Evolutionary conservation across 1,140 invertebrate genomes (phyloP).

Genomic region (Caenorhabditis inopinata): DNA sequence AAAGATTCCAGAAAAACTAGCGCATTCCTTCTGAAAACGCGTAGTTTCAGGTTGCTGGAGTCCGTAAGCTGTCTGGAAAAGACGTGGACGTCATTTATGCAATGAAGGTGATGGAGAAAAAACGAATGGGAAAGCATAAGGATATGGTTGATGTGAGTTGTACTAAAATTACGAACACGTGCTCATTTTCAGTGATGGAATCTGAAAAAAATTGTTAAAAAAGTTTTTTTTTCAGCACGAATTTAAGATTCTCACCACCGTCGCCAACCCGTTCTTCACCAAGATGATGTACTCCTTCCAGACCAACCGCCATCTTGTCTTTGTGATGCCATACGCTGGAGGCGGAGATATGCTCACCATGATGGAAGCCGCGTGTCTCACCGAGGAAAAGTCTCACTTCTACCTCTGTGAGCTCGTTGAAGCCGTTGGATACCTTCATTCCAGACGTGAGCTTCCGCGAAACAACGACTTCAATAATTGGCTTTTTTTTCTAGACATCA

Average conservation of each 20-base stretch:
- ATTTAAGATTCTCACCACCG: neutral
- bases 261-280: neutral
- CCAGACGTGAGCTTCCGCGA: neutral
- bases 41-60: neutral
- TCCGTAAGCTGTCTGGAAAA: neutral
- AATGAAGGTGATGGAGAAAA: conserved; percentile 6
- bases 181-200: too few species aligned
- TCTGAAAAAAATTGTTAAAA: too few species aligned
- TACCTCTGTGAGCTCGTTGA: neutral
- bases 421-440: neutral
- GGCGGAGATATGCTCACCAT: neutral
- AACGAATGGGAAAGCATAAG: neutral
- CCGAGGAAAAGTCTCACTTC: neutral
- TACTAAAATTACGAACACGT: too few species aligned
- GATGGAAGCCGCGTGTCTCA: neutral
- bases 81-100: neutral
- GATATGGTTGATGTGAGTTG: neutral
- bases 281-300: neutral
- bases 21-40: too few species aligned
- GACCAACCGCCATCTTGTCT: neutral
- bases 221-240: conserved; percentile 18
- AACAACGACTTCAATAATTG: too few species aligned
- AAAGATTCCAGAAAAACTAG: too few species aligned
- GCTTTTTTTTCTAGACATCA: neutral
- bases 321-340: neutral